Percentiles rank a stretch among this genome's conserved stretches.
Conservation (phyloP, 1,140 invertebrate species). For the Formica exsecta region DNA sequence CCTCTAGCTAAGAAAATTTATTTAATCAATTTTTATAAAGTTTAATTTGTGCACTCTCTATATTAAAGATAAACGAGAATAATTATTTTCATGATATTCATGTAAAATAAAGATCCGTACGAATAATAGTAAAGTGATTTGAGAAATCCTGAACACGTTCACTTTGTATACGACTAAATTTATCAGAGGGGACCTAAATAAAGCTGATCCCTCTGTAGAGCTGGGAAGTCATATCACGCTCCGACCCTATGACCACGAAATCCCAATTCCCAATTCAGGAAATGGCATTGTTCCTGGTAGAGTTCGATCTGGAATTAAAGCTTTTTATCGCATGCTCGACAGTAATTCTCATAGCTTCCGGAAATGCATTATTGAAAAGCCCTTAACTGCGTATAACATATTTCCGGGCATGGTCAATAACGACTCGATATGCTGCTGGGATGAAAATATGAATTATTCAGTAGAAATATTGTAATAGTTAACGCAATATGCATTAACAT, state of each 20-base stretch:
- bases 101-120: not conserved
- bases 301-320: conserved; percentile 57
- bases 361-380: conserved; percentile 45
- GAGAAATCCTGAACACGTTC: conserved; percentile 33
- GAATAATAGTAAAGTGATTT: not conserved
- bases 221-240: conserved; percentile 67
- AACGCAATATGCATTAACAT: not conserved
- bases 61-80: not conserved
- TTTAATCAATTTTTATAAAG: too few species aligned
- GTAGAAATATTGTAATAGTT: not conserved
- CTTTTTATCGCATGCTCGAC: conserved; percentile 33
- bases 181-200: conserved; percentile 63
- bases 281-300: conserved; percentile 45
- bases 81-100: not conserved
- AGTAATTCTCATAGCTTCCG: conserved; percentile 23
- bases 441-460: conserved; percentile 43
- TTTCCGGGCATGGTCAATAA: conserved; percentile 42
- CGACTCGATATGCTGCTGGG: conserved; percentile 4
- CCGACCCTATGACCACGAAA: conserved; percentile 56
- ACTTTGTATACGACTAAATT: conserved; percentile 66
- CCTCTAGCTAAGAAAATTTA: not conserved
- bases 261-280: conserved; percentile 65
- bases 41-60: not conserved
- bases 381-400: conserved; percentile 46
- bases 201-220: conserved; percentile 53